phyloP scores from a whole-genome alignment of 2,113 vertebrate genomes.

The Suricata suricatta region DNA sequence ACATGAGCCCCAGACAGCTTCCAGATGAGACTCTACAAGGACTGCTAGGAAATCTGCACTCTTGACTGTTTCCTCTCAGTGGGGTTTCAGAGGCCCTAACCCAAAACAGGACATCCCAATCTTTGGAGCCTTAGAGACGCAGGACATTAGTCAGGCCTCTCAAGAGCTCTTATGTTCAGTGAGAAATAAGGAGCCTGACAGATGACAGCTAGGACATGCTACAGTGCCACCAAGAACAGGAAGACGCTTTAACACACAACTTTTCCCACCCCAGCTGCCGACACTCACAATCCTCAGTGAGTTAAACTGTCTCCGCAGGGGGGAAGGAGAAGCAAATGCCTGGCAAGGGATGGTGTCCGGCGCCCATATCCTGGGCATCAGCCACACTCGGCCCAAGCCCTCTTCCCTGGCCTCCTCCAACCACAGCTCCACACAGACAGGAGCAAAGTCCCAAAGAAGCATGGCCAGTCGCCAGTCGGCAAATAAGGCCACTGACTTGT shows the following conservation, averaged over 20 bases:
- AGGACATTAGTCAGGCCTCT: neutral
- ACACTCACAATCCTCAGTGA: neutral
- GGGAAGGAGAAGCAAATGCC: neutral
- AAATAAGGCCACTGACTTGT: neutral
- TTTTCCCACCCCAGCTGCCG: neutral
- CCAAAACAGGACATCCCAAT: neutral
- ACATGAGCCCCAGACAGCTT: neutral
- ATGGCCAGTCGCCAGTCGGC: neutral
- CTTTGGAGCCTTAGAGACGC: neutral
- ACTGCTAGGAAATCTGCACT: neutral
- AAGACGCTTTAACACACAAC: neutral
- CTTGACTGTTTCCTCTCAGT: neutral
- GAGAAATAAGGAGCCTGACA: slow-evolving; percentile 24
- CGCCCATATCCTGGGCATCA: neutral
- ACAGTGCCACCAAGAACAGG: neutral
- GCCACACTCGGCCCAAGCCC: neutral
- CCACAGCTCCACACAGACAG: neutral
- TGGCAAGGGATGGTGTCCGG: neutral
- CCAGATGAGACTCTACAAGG: neutral
- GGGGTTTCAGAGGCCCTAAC: neutral
- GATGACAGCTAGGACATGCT: neutral
- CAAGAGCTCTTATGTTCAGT: neutral
- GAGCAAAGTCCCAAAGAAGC: neutral
- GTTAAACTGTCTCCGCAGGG: neutral
- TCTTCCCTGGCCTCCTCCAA: neutral